These are phyloP conservation scores for Diglossa cyanea DNA, from an alignment of 2,797 vertebrate genomes.

Conservation along the genomic window DNA sequence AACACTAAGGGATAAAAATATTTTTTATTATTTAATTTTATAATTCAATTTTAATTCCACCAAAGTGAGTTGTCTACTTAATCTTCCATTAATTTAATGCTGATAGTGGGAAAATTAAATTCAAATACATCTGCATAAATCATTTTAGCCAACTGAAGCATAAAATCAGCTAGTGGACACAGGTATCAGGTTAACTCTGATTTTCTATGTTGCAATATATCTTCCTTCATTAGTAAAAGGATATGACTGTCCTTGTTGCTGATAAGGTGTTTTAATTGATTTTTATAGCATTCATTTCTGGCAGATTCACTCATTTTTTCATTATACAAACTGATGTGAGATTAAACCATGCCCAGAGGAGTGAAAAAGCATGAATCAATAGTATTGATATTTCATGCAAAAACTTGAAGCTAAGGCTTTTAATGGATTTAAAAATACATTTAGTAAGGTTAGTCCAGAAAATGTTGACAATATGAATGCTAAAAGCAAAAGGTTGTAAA, in stretches of 20 bases:
- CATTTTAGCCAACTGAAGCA: background rate
- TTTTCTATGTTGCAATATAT: background rate
- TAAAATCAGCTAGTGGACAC: background rate
- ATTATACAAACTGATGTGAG: slow-evolving; percentile 38
- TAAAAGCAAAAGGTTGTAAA: background rate
- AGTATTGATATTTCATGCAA: slow-evolving; percentile 46
- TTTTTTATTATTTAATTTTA: background rate
- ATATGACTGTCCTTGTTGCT: background rate
- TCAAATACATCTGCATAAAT: background rate
- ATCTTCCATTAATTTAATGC: background rate
- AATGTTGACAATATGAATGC: background rate
- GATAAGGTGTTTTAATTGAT: slow-evolving; percentile 1
- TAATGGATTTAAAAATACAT: background rate
- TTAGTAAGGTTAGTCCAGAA: background rate
- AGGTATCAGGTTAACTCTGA: background rate
- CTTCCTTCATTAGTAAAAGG: background rate
- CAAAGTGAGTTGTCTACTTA: background rate
- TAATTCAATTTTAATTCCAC: background rate
- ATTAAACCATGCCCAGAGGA: slow-evolving; percentile 20
- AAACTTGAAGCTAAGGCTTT: background rate
- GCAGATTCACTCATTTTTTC: slow-evolving; percentile 13
- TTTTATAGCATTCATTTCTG: slow-evolving; percentile 8
- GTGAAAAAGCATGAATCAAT: slow-evolving; percentile 32
- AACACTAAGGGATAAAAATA: background rate
- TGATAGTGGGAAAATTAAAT: background rate